phyloP scores from a whole-genome alignment of 2,888 invertebrate species.

The Synergus umbraculus region DNA sequence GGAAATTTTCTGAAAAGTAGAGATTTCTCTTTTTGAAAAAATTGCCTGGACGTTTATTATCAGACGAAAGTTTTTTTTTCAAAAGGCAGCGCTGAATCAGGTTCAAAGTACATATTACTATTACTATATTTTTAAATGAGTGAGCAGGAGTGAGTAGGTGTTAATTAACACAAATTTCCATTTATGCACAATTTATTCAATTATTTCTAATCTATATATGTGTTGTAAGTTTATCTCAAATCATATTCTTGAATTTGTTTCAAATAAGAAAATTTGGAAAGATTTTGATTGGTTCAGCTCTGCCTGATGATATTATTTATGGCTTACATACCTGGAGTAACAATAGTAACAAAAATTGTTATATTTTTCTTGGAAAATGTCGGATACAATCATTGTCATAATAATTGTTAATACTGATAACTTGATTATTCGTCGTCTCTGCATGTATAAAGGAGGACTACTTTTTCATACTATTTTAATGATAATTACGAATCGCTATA shows the following conservation, averaged over 20 bases:
- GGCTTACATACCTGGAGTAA: conserved; percentile 58
- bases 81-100: conserved; percentile 23
- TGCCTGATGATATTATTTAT: conserved; percentile 20
- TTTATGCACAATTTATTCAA: neutral
- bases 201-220: neutral
- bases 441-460: conserved; percentile 54
- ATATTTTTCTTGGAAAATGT: conserved; percentile 61
- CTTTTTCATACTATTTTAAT: conserved; percentile 53
- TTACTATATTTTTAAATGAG: neutral
- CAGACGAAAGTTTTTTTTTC: conserved; percentile 4
- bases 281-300: neutral
- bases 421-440: conserved; percentile 35
- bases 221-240: neutral
- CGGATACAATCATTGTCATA: conserved; percentile 55
- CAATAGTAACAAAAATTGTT: conserved; percentile 53
- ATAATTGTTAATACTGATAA: conserved; percentile 52
- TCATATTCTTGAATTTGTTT: neutral
- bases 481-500: conserved; percentile 25
- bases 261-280: neutral
- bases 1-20: neutral
- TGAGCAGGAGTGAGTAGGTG: conserved; percentile 29
- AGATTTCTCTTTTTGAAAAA: too few species aligned
- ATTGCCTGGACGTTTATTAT: neutral
- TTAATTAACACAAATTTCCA: conserved; percentile 7
- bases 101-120: conserved; percentile 1